Base-by-base conservation (phyloP, 2,113 vertebrate species). In the Rhadina sibilatrix region DNA sequence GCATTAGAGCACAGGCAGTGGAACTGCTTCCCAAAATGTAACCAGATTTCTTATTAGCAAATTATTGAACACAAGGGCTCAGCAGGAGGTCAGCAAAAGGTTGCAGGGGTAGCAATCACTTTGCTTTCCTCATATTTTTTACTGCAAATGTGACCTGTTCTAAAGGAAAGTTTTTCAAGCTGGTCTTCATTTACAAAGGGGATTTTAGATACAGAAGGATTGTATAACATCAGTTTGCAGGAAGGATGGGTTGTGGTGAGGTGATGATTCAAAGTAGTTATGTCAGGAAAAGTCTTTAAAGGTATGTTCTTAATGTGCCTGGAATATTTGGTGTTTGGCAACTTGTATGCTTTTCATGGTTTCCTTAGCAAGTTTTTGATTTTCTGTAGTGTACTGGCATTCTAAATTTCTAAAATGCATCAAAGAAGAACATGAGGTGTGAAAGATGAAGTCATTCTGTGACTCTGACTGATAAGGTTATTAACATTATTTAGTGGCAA, bases 1-100 rank as follows among this genome's bases (percentile, higher is more conserved):
- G 50, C 31, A 30, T 25, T 38, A 50, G 22, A 42, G 23, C 40
- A 35, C 40, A 69, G 47, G 23, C 54, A 49, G 28, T 27, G 38
- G 37, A 86, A 65, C 12, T 25, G 35, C 15, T 50, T 70, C 54
- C 52, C 49, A 64, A 76, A 87, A 56, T 1, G 2, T 49, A 57
- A 57, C 50, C 0, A 0, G 49, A n/a, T 81, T 80, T 37, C 59
- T 65, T 57, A 53, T 1, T 8, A 33, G 59, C 17, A 69, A n/a
- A 33, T 64, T 23, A 27, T 2, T 57, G 44, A 65, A 50, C 13
- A 57, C 37, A 42, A 60, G 22, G 33, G n/a, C 53, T 66, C 44
- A 27, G 25, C 22, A 63, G 53, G 27, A 83, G 54, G 42, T 28
- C 59, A 74, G 50, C 59, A 68, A 23, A 33, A 40, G 25, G n/a